phyloP scores from a whole-genome alignment of 2,113 vertebrate species.

The Ibidorhyncha struthersii region DNA sequence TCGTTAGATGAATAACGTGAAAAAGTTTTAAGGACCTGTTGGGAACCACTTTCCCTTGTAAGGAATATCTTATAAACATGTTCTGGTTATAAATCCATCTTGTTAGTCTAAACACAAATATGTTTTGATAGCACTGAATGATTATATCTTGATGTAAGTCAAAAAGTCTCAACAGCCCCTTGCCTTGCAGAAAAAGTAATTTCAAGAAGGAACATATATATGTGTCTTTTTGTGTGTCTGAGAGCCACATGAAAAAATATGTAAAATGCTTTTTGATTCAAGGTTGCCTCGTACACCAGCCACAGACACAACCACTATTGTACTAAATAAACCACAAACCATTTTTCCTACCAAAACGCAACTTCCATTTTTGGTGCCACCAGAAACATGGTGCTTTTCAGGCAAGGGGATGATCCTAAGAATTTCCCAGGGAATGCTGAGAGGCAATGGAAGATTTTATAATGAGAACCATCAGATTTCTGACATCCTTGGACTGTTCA shows the following conservation, averaged over 20 bases:
- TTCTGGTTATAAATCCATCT: background rate
- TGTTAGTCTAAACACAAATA: background rate
- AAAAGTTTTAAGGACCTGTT: background rate
- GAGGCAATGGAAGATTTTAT: background rate
- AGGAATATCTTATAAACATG: background rate
- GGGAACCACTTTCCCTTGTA: background rate
- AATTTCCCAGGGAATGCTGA: constrained; percentile 17
- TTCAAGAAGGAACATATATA: background rate
- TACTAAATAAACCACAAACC: background rate
- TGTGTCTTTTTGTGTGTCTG: background rate
- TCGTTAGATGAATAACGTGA: background rate
- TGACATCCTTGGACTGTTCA: background rate
- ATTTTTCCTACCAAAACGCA: background rate
- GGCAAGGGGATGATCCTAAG: background rate
- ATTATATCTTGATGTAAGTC: background rate
- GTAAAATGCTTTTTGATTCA: background rate
- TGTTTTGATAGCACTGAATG: background rate
- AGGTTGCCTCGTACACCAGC: background rate
- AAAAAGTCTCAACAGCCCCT: background rate
- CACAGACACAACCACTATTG: background rate
- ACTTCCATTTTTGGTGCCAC: background rate
- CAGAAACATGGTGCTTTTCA: constrained; percentile 4
- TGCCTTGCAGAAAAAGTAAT: background rate
- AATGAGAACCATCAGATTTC: background rate
- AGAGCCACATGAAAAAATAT: background rate